Base-by-base conservation (phyloP, 53 echinoderm and acorn worm species). In the Astropecten irregularis region DNA sequence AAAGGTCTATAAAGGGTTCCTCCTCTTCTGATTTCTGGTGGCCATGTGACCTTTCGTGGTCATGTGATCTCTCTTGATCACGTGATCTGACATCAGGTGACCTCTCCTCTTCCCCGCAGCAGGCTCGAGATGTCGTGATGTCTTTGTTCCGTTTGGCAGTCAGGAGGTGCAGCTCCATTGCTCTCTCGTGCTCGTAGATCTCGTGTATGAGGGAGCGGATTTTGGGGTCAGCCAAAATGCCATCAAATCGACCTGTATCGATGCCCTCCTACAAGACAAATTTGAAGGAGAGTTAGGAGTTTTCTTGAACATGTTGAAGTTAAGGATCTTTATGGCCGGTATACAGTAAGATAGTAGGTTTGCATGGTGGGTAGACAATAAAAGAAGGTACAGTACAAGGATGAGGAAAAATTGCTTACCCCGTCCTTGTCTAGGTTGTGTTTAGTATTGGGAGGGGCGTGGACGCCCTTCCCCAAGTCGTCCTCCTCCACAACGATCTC, bases 401-500 rank as follows among this genome's bases (percentile, higher is more conserved):
- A 18, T 6, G 27, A 18, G 58, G 27, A 57, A 26, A 9, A 57
- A 57, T 22, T 11, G 3, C 71, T 50, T 79, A 44, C 61, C 16
- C 25, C 48, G 20, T 81, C 87, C 11, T 73, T 69, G 44, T 94
- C 83, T 29, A 92, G 62, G 88, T 99, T 99, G 77, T 99, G 85
- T 3, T 52, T 71, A 4, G 83, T 22, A 67, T 99, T 99, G 2
- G 99, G 99, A 1, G 99, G 99, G 3, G 61, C n/a, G 2, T 88
- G 19, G 11, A 87, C 88, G 5, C 88, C 92, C 0, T 67, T 20
- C 0, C 86, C 89, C 0, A 99, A 46, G 1, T 92, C 85, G 4
- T 92, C 79, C 1, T 71, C 57, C 25, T 94, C 87, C 8, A 99
- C 44, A 33, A 90, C 71, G 25, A 95, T 95, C 89, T 99, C 97